Base-by-base conservation (phyloP, 1,140 invertebrate genomes). In the Nixonia krombeini region DNA sequence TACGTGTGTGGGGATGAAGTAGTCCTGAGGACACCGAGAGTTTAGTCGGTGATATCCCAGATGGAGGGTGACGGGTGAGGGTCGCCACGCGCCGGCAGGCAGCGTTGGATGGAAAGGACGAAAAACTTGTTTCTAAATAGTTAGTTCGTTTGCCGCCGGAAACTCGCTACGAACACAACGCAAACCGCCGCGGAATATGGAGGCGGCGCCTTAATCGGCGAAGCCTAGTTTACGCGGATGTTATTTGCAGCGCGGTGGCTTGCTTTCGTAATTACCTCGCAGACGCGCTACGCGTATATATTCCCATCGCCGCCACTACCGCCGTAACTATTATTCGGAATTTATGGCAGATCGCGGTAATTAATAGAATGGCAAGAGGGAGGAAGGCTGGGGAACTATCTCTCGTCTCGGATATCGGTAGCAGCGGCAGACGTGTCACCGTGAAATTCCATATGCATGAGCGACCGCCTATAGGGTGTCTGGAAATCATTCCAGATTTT, bases 361-460 rank as follows among this genome's bases (percentile, higher is more conserved):
- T 65, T 65, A 65, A 65, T 65, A 58, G 62, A 53, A 58, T 40
- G 47, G 29, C 33, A 42, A 35, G 4, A 17, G 45, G 47, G 49
- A n/a, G n/a, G n/a, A n/a, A n/a, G n/a, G n/a, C n/a, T n/a, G 31
- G 35, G 38, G 41, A 38, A 40, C 51, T 57, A 65, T 65, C 61
- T 52, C 38, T 33, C 29, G 52, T 64, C 61, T 64, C 52, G 61
- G 42, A 28, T 64, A 64, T 64, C 61, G 41, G 21, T 46, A 31
- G 29, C 51, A 31, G 29, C 29, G 12, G 29, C 29, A 50, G 45
- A 51, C 51, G 59, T 63, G 59, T 63, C 59, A 56, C 26, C 51
- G 51, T 56, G 51, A 55, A 67, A 65, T 65, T 65, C 40, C 53
- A 53, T 53, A 52, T 65, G 53, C 53, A 57, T 52, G 53, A 64